phyloP scores from a whole-genome alignment of 1,140 invertebrate genomes.

The Helicorthomorpha holstii region DNA sequence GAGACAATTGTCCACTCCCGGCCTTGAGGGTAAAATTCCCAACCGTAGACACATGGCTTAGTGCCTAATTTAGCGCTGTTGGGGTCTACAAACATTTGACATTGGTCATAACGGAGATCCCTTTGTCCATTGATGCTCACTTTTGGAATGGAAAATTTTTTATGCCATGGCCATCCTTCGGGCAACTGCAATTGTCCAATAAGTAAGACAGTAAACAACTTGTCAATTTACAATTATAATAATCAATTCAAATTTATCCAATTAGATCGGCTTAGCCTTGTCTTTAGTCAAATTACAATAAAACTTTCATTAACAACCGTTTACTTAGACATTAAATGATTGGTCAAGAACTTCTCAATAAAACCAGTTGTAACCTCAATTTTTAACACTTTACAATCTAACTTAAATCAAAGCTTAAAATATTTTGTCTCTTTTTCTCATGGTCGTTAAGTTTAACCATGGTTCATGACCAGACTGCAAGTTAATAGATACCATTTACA shows the following conservation, averaged over 20 bases:
- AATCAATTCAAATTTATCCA: background rate
- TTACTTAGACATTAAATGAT: no score
- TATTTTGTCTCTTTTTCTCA: no score
- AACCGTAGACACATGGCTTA: conserved; percentile 19
- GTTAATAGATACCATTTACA: no score
- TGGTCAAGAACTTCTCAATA: background rate
- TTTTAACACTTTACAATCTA: no score
- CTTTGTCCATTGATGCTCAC: background rate
- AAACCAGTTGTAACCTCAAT: background rate
- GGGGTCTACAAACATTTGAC: conserved; percentile 19
- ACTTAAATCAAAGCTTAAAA: no score
- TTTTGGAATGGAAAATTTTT: conserved; percentile 6
- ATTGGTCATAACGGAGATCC: conserved; percentile 13
- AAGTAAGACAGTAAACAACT: background rate
- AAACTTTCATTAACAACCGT: no score
- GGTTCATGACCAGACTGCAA: no score
- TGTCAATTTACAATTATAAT: background rate
- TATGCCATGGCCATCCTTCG: conserved; percentile 9
- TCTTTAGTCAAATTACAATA: background rate
- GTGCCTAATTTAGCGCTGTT: conserved; percentile 15
- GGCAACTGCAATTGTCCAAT: conserved; percentile 9
- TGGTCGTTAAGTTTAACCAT: no score
- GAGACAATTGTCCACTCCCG: conserved; percentile 21
- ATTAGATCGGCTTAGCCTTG: background rate
- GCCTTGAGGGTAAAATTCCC: conserved; percentile 17